Evolutionary conservation across 2,888 invertebrate species (phyloP).

Genomic region (Lasioglossum vierecki): DNA sequence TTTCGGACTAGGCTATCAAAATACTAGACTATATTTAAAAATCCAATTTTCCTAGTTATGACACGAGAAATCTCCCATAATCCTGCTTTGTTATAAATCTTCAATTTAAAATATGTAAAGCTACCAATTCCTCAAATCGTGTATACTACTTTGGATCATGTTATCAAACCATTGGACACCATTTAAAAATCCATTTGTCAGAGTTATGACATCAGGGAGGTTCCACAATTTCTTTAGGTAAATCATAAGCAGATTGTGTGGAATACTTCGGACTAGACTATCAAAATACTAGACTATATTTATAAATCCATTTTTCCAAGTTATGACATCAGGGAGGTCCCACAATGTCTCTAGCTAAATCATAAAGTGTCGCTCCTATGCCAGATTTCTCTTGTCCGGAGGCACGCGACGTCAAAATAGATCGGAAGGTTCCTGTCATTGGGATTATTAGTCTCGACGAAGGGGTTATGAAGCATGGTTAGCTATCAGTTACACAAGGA

Average conservation of each 20-base stretch:
- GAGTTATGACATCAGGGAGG: too few species aligned
- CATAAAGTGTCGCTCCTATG: slow-evolving; percentile 7
- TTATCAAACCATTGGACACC: not conserved
- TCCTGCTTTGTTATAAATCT: too few species aligned
- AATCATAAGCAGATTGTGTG: too few species aligned
- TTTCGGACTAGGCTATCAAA: too few species aligned
- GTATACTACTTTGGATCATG: not conserved
- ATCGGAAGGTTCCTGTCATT: slow-evolving; percentile 36
- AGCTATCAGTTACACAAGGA: slow-evolving; percentile 76
- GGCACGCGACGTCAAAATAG: slow-evolving; percentile 49
- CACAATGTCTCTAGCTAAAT: not conserved
- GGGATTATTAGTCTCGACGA: slow-evolving; percentile 68
- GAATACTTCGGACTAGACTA: too few species aligned
- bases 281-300: not conserved
- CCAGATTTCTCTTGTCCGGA: slow-evolving; percentile 25
- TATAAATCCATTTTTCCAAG: not conserved
- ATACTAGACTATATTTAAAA: not conserved
- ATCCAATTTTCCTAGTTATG: not conserved
- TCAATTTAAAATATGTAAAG: too few species aligned
- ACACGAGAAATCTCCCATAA: too few species aligned
- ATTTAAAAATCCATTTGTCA: too few species aligned
- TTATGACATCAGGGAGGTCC: not conserved
- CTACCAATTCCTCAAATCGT: not conserved
- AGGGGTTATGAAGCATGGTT: slow-evolving; percentile 75
- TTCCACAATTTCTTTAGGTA: too few species aligned